A percentile compares a stretch with the other conserved stretches of the same genome.
Conservation (phyloP, 2,888 invertebrate genomes). For the Biston betularia region DNA sequence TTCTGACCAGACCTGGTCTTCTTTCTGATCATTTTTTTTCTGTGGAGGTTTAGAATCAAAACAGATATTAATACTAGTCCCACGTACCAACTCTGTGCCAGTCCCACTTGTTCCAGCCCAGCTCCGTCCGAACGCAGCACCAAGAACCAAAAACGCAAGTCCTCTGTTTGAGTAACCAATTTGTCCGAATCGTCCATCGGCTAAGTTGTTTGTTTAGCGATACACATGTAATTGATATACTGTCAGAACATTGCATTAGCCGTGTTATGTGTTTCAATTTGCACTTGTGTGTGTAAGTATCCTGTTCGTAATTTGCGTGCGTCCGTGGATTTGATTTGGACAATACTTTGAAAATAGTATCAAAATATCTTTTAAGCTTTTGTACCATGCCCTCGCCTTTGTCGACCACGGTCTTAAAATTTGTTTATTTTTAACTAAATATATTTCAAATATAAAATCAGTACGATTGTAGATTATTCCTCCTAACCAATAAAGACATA, state of each 20-base stretch:
- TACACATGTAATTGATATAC: slow-evolving; percentile 75
- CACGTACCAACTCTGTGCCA: too few relatives aligned
- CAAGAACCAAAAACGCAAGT: slow-evolving; percentile 65
- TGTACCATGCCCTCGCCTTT: too few relatives aligned
- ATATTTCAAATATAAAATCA: too few relatives aligned
- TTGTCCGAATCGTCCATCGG: slow-evolving; percentile 64
- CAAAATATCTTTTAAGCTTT: not conserved
- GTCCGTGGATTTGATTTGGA: not conserved
- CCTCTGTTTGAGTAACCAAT: slow-evolving; percentile 62
- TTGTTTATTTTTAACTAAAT: too few relatives aligned
- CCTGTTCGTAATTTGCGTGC: slow-evolving; percentile 21
- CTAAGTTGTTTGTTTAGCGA: slow-evolving; percentile 79
- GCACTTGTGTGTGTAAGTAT: slow-evolving; percentile 35
- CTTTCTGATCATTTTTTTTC: too few relatives aligned
- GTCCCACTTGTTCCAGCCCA: slow-evolving; percentile 6
- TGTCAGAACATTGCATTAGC: slow-evolving; percentile 56
- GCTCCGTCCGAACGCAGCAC: slow-evolving; percentile 56
- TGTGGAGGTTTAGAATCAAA: too few relatives aligned
- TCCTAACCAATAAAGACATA: too few relatives aligned
- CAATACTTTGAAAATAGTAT: not conserved
- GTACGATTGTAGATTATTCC: too few relatives aligned
- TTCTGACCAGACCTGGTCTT: too few relatives aligned
- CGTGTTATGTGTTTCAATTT: slow-evolving; percentile 45
- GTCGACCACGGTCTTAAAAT: too few relatives aligned
- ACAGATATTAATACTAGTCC: too few relatives aligned